phyloP scores from a whole-genome alignment of 2,113 vertebrate genomes.

The Macrotis lagotis region DNA sequence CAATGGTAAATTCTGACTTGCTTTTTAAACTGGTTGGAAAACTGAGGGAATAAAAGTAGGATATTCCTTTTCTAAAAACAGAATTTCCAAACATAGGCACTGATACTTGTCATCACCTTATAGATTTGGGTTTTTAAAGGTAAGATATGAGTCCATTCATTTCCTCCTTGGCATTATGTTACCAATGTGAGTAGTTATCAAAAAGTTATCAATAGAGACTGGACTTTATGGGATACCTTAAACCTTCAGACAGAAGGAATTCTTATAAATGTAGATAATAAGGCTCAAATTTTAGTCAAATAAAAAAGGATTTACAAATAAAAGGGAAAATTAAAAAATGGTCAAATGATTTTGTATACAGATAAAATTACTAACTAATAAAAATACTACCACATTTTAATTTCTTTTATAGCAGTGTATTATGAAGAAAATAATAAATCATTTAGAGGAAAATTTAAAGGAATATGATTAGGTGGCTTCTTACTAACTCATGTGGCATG shows the following conservation, averaged over 20 bases:
- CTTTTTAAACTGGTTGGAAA: not conserved
- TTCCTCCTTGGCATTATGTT: not conserved
- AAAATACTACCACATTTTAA: not conserved
- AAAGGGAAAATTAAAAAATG: too few species aligned
- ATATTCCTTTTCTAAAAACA: not conserved
- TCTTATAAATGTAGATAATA: not conserved
- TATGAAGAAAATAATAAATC: not conserved
- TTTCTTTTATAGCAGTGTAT: not conserved
- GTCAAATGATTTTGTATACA: not conserved
- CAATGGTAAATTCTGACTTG: not conserved
- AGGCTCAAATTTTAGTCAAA: not conserved
- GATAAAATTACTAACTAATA: not conserved
- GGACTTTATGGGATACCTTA: not conserved
- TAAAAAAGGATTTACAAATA: not conserved
- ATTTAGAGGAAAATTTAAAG: not conserved
- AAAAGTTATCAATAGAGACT: not conserved
- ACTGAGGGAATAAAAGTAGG: not conserved
- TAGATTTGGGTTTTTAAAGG: not conserved
- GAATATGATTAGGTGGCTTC: not conserved
- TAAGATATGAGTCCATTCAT: not conserved
- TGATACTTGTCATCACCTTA: not conserved
- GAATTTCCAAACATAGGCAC: not conserved
- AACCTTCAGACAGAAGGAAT: not conserved
- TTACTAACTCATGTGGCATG: not conserved
- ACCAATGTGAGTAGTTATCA: not conserved